A percentile compares a stretch with the other conserved stretches of the same genome.
These are phyloP conservation scores for Catamblyrhynchus diadema DNA, from an alignment of 2,797 vertebrate genomes.

Conservation along the genomic window DNA sequence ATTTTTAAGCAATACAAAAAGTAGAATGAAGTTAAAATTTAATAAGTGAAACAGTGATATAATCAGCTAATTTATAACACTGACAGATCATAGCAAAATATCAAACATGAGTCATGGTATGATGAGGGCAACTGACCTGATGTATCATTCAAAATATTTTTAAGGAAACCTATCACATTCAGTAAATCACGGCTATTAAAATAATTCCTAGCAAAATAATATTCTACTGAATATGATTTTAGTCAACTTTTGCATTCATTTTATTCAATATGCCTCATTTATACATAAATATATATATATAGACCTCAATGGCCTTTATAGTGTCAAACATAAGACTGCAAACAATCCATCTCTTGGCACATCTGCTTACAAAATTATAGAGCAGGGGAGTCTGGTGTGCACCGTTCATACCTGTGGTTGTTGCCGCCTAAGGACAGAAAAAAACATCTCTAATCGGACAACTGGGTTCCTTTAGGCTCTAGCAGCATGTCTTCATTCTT, in stretches of 20 bases:
- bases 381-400: neutral
- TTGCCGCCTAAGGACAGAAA: neutral
- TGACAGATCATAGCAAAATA: neutral
- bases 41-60: neutral
- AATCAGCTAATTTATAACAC: slow-evolving; percentile 15
- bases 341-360: neutral
- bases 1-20: neutral
- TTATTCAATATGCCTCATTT: neutral
- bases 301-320: neutral
- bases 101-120: neutral
- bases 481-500: slow-evolving; percentile 47
- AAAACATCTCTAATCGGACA: slow-evolving; percentile 19
- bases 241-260: neutral
- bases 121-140: slow-evolving; percentile 25
- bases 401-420: neutral
- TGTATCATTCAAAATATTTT: slow-evolving; percentile 19
- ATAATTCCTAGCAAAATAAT: neutral
- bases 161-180: neutral
- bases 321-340: neutral
- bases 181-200: slow-evolving; percentile 6
- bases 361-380: neutral
- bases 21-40: neutral
- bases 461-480: neutral
- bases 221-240: neutral
- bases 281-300: neutral